phyloP scores from a whole-genome alignment of 2,113 vertebrate genomes.

The Pollimyrus isidori region DNA sequence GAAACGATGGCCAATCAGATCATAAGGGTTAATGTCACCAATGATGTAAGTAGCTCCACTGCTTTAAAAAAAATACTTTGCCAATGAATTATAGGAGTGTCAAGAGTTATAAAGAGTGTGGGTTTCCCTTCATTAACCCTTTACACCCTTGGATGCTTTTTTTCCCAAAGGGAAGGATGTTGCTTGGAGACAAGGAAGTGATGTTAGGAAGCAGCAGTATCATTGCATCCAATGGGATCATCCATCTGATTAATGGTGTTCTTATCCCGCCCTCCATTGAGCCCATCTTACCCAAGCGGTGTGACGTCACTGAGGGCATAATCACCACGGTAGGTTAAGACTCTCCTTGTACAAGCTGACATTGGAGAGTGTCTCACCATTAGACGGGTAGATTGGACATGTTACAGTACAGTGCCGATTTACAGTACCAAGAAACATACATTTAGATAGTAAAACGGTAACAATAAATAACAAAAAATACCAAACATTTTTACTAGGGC shows the following conservation, averaged over 20 bases:
- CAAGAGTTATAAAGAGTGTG: background rate
- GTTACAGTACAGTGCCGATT: background rate
- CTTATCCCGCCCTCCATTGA: slow-evolving; percentile 82
- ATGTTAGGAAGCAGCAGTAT: slow-evolving; percentile 63
- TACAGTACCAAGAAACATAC: background rate
- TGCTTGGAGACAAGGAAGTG: slow-evolving; percentile 66
- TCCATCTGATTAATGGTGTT: slow-evolving; percentile 81
- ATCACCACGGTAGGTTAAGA: slow-evolving; percentile 58
- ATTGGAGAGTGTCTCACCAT: slow-evolving; percentile 57
- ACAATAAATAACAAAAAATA: background rate
- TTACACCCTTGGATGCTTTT: background rate
- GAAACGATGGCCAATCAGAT: slow-evolving; percentile 84
- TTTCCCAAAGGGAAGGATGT: slow-evolving; percentile 69
- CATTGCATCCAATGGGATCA: slow-evolving; percentile 79
- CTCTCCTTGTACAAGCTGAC: background rate
- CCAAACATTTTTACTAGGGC: background rate
- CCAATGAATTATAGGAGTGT: background rate
- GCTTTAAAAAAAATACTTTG: background rate
- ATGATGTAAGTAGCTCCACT: slow-evolving; percentile 59
- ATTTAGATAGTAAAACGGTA: background rate
- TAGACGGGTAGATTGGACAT: background rate
- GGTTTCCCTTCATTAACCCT: background rate
- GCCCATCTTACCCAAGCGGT: slow-evolving; percentile 87
- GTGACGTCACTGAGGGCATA: slow-evolving; percentile 60
- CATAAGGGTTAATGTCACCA: slow-evolving; percentile 62